These are phyloP conservation scores for Magallana gigas DNA, from an alignment of 1,140 invertebrate species.

Conservation along the genomic window DNA sequence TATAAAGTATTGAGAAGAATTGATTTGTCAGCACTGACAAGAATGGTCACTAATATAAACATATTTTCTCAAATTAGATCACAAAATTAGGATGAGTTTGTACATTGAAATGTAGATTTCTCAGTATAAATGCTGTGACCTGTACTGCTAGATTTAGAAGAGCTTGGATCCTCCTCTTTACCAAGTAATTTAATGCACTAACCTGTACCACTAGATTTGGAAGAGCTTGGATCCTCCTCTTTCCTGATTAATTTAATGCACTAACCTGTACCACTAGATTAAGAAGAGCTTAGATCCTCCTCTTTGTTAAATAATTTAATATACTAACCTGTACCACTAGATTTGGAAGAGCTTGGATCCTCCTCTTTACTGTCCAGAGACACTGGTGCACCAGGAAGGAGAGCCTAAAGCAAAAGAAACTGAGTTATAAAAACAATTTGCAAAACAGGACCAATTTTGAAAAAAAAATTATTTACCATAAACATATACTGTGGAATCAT, in stretches of 20 bases:
- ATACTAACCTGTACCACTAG: not conserved
- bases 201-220: not conserved
- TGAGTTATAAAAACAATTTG: no score
- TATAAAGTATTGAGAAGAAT: no score
- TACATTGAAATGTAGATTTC: no score
- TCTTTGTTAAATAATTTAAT: conserved; percentile 16
- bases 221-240: not conserved
- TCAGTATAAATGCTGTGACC: no score
- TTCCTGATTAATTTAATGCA: conserved; percentile 16
- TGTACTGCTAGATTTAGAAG: not conserved
- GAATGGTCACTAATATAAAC: not conserved
- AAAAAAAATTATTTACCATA: no score
- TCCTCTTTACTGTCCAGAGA: conserved; percentile 47
- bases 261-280: not conserved
- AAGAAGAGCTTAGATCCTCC: not conserved
- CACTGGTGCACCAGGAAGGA: conserved; percentile 67
- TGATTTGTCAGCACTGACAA: no score
- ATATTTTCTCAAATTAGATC: not conserved
- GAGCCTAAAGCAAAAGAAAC: conserved; percentile 61
- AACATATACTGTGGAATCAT: no score
- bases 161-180: not conserved
- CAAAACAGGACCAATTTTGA: no score
- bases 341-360: not conserved
- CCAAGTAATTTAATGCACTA: not conserved
- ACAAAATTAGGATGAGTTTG: not conserved